phyloP scores from a whole-genome alignment of 2,113 vertebrate genomes.

The Himantopus leucocephalus region DNA sequence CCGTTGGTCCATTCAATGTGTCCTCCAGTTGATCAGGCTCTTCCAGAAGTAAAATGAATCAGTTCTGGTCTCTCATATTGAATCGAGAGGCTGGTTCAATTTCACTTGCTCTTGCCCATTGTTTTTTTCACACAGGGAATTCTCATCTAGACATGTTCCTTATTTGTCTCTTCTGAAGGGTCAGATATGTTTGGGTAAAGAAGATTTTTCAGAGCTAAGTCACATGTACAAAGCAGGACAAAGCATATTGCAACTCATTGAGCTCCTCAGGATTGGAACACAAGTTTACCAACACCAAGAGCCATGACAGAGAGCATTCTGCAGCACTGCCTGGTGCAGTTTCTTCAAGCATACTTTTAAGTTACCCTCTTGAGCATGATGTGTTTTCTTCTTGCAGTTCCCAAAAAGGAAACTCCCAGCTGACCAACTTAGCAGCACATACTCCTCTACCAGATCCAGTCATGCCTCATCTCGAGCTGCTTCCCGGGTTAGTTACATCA shows the following conservation, averaged over 20 bases:
- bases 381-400: constrained; percentile 19
- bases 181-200: neutral
- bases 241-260: neutral
- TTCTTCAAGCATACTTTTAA: neutral
- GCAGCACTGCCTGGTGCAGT: neutral
- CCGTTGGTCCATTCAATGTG: neutral
- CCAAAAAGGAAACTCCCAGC: neutral
- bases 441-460: constrained; percentile 24
- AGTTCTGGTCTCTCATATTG: neutral
- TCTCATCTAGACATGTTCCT: neutral
- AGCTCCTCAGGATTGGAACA: neutral
- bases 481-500: constrained; percentile 19
- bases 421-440: neutral
- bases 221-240: neutral
- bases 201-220: neutral
- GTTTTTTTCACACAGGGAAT: neutral
- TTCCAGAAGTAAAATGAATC: neutral
- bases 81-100: neutral
- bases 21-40: neutral
- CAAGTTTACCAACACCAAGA: neutral
- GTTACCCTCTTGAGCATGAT: neutral
- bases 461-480: neutral
- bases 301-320: neutral
- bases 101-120: neutral
- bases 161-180: neutral